phyloP scores from a whole-genome alignment of 2,797 vertebrate genomes.

The Antennarius maculatus region DNA sequence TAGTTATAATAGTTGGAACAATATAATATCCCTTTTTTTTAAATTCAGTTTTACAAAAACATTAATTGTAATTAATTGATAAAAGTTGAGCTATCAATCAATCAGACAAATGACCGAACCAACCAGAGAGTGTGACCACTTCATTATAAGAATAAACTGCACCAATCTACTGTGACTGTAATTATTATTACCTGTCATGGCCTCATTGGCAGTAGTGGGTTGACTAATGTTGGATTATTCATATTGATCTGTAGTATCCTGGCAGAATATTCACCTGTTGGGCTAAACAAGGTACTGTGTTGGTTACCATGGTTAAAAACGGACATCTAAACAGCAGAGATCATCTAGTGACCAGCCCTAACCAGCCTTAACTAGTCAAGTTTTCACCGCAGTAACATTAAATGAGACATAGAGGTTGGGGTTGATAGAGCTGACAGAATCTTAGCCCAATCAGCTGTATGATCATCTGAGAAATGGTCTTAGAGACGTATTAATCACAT shows the following conservation, averaged over 20 bases:
- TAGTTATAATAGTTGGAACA: no score
- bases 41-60: no score
- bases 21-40: no score
- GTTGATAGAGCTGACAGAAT: background rate
- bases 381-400: background rate
- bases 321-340: background rate
- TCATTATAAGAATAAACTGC: background rate
- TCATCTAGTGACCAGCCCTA: background rate
- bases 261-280: background rate
- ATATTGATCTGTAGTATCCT: slow-evolving; percentile 2
- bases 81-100: no score
- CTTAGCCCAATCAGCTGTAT: background rate
- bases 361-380: background rate
- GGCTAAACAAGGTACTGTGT: background rate
- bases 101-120: no score
- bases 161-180: background rate
- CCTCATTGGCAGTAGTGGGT: background rate
- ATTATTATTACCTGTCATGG: slow-evolving; percentile 14
- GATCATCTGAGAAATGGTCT: background rate
- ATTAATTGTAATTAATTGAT: no score
- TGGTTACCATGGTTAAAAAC: background rate
- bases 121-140: no score
- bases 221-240: background rate
- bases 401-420: background rate
- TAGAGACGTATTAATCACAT: background rate